A percentile compares a stretch with the other conserved stretches of the same genome.
phyloP scores from a whole-genome alignment of 1,140 invertebrate genomes.

The Hycleus phaleratus region DNA sequence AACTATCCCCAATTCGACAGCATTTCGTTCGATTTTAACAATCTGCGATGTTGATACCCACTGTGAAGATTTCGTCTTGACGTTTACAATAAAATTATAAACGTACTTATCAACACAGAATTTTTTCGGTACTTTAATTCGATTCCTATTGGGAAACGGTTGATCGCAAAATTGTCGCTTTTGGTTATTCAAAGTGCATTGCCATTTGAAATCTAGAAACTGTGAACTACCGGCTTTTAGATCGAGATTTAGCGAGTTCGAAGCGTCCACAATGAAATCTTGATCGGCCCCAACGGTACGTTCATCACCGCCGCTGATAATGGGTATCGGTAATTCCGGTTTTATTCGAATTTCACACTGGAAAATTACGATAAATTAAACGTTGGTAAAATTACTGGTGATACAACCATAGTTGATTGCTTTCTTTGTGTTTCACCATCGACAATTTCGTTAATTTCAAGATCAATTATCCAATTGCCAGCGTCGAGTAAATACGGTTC shows the following conservation, averaged over 20 bases:
- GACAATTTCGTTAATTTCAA: no score
- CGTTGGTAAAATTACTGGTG: no score
- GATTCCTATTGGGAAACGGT: neutral
- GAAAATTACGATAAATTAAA: no score
- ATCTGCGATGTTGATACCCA: neutral
- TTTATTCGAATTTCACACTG: no score
- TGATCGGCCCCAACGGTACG: neutral
- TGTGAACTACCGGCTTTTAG: neutral
- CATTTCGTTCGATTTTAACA: neutral
- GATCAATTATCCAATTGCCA: no score
- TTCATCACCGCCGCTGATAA: neutral
- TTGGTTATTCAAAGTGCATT: neutral
- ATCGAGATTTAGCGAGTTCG: neutral
- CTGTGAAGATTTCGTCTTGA: neutral
- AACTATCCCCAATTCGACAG: neutral
- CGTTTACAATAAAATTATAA: constrained; percentile 1
- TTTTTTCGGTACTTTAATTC: neutral
- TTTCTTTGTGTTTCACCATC: no score
- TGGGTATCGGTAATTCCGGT: constrained; percentile 14
- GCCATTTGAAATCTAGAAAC: constrained; percentile 1
- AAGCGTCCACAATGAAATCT: neutral
- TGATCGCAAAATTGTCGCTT: neutral
- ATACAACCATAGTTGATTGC: no score
- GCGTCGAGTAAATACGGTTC: no score
- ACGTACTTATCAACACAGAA: neutral